A percentile compares a stretch with the other conserved stretches of the same genome.
These are phyloP conservation scores for Philopedon plagiatum DNA, from an alignment of 2,888 invertebrate species.

Conservation along the genomic window DNA sequence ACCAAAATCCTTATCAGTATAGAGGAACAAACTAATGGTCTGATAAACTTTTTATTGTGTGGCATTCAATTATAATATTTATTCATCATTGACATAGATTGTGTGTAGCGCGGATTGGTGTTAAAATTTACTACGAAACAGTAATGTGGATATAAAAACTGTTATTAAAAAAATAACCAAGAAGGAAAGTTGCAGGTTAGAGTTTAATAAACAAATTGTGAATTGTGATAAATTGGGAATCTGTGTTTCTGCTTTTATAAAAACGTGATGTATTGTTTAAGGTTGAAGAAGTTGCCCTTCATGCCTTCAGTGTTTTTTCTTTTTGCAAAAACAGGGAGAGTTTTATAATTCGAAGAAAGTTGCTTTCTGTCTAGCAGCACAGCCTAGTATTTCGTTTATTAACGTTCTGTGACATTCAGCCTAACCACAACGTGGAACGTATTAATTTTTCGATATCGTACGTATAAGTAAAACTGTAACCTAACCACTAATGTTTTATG, in stretches of 20 bases:
- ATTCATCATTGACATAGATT: constrained; percentile 1
- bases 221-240: background rate
- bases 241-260: too few species aligned
- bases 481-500: background rate
- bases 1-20: constrained; percentile 8
- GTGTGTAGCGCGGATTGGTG: background rate
- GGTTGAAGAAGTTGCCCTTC: background rate
- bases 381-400: too few species aligned
- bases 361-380: too few species aligned
- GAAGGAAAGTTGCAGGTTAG: constrained; percentile 1
- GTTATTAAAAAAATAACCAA: background rate
- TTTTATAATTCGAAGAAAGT: too few species aligned
- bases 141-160: background rate
- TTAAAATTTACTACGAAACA: background rate
- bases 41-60: background rate
- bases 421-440: too few species aligned
- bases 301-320: too few species aligned
- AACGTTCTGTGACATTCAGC: too few species aligned
- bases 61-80: constrained; percentile 4
- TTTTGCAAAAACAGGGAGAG: too few species aligned
- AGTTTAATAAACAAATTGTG: background rate
- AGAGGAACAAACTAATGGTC: background rate
- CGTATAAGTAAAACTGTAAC: too few species aligned
- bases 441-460: too few species aligned
- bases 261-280: background rate